phyloP scores from a whole-genome alignment of 2,113 vertebrate species.

The Poicephalus meyeri region DNA sequence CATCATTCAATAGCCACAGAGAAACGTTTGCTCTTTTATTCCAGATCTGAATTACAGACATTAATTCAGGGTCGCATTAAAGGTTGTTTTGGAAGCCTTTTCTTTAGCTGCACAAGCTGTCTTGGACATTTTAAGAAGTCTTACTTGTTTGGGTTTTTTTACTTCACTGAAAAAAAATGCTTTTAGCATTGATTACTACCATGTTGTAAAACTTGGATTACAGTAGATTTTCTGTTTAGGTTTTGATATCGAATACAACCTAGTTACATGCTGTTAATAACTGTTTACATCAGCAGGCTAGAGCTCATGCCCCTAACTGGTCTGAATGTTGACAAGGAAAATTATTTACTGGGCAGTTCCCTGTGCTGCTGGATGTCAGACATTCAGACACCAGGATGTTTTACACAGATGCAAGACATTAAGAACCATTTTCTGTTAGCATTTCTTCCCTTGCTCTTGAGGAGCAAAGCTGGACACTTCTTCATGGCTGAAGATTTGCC shows the following conservation, averaged over 20 bases:
- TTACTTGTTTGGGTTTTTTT: fast-evolving
- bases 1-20: not conserved
- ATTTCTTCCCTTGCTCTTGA: not conserved
- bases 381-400: not conserved
- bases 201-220: not conserved
- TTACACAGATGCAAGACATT: not conserved
- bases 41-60: not conserved
- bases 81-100: not conserved
- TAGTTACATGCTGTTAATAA: not conserved
- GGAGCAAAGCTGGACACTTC: not conserved
- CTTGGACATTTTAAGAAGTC: not conserved
- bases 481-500: not conserved
- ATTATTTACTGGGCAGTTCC: conserved; percentile 2
- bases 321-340: not conserved
- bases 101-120: not conserved
- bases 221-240: not conserved
- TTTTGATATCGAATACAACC: not conserved
- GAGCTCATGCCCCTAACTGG: not conserved
- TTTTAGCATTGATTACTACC: not conserved
- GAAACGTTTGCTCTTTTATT: not conserved
- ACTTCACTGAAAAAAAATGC: not conserved
- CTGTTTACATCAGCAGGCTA: not conserved
- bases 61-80: not conserved
- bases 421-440: not conserved
- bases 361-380: not conserved